phyloP scores from a whole-genome alignment of 2,888 invertebrate genomes.

The Caenorhabditis drosophilae region DNA sequence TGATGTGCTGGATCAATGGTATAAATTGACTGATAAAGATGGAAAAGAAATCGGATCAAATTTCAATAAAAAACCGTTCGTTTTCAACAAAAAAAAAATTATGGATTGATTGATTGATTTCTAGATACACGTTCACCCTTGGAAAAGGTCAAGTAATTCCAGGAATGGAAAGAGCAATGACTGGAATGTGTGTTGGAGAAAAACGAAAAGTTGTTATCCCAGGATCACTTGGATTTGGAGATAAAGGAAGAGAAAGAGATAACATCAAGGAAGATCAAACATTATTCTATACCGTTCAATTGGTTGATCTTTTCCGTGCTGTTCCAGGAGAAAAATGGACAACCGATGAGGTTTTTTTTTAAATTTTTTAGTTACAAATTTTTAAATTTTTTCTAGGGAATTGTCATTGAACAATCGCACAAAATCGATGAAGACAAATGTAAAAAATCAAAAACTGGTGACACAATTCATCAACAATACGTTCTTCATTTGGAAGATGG shows the following conservation, averaged over 20 bases:
- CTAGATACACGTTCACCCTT: constrained; percentile 64
- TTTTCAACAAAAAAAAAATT: constrained; percentile 2
- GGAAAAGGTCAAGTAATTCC: constrained; percentile 65
- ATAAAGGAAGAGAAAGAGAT: constrained; percentile 55
- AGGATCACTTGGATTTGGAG: constrained; percentile 63
- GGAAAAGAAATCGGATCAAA: constrained; percentile 68
- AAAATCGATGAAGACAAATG: constrained; percentile 50
- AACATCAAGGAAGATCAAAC: constrained; percentile 61
- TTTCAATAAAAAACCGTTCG: constrained; percentile 68
- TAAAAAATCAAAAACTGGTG: constrained; percentile 54
- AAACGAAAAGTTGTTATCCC: constrained; percentile 68
- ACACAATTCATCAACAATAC: constrained; percentile 67
- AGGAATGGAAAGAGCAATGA: constrained; percentile 67
- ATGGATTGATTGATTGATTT: neutral
- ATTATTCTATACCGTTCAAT: constrained; percentile 67
- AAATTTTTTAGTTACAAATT: constrained; percentile 23
- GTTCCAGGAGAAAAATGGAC: constrained; percentile 66
- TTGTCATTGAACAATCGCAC: constrained; percentile 46
- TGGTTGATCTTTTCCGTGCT: constrained; percentile 66
- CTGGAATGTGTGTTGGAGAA: constrained; percentile 68
- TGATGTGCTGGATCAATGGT: constrained; percentile 63
- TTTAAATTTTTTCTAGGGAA: constrained; percentile 21
- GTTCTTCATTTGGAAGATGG: constrained; percentile 65
- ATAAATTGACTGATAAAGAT: constrained; percentile 65
- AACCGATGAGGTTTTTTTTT: constrained; percentile 65